Conservation (phyloP, 2,888 invertebrate species). For the Cephus pulcher region DNA sequence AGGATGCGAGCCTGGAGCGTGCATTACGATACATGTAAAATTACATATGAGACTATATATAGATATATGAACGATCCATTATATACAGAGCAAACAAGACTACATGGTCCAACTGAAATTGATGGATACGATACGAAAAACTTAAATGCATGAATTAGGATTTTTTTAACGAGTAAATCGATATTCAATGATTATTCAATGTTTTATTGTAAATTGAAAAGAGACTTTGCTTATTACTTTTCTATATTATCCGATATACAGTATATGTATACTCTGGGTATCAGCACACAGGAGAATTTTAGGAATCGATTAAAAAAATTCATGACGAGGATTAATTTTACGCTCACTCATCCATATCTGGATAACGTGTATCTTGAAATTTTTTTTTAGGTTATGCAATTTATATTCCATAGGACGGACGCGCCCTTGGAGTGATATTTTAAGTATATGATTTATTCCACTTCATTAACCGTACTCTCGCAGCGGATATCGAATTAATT, state of each 20-base stretch:
- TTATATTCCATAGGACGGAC: no score
- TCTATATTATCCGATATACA: no score
- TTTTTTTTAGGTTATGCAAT: no score
- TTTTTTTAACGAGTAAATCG: background rate
- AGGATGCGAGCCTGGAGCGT: background rate
- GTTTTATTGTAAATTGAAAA: background rate
- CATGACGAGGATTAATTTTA: no score
- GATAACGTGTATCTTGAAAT: no score
- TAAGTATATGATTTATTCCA: no score
- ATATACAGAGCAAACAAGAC: background rate
- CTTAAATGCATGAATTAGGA: background rate
- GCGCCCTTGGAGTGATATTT: no score
- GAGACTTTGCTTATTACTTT: no score
- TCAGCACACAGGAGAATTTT: background rate
- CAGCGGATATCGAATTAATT: no score
- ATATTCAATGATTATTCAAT: background rate
- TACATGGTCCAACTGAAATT: background rate
- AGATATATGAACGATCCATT: background rate
- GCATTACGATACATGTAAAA: background rate
- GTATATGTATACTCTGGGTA: background rate
- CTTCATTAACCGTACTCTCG: no score
- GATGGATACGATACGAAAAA: background rate
- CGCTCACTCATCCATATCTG: no score
- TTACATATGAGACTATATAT: background rate
- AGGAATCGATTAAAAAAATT: no score